Evolutionary conservation across 2,797 vertebrate species (phyloP), one percentile per base, ranked within the genome.

Genomic region (Phataginus tetradactyla): DNA sequence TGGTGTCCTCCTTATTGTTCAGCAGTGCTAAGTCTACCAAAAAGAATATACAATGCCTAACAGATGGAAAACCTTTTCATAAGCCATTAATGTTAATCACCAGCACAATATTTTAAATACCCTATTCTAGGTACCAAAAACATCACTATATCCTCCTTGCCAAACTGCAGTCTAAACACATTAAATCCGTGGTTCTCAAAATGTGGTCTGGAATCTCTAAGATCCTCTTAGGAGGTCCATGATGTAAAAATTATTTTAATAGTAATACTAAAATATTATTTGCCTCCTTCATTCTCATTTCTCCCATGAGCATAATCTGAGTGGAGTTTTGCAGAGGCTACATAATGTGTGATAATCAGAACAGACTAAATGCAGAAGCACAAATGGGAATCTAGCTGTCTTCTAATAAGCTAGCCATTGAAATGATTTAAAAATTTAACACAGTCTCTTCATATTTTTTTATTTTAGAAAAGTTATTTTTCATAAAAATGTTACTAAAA

Each of bases 251-350:
- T 59, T 69, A 72, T 55, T 89, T 95, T 86, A 59, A 61, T 68
- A 75, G 7, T 63, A 74, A 88, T 53, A 86, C 21, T 81, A 77
- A 96, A 91, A 96, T 18, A 87, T 64, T 72, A 55, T 49, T 88
- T 94, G 20, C 39, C 64, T 86, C 75, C 21, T 90, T 81, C 9
- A 91, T 34, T 74, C 51, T 81, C 7, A 89, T 66, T 45, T 5
- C 53, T 68, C 59, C 53, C 42, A 90, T 0, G 6, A 42, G 11
- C 29, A 85, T 17, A 83, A 84, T 66, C 20, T 83, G 51, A 74
- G 5, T 5, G 21, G 45, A 86, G 23, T n/a, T 94, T 63, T 92
- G 25, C 12, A 94, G 78, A 75, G 5, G 61, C 37, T 83, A 77
- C 18, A 45, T 45, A 32, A 37, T 10, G 2, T 69, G 18, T 49